A percentile compares a stretch with the other conserved stretches of the same genome.
Evolutionary conservation across 2,797 vertebrate genomes (phyloP).

Genomic region (Catostomus latipinnis): DNA sequence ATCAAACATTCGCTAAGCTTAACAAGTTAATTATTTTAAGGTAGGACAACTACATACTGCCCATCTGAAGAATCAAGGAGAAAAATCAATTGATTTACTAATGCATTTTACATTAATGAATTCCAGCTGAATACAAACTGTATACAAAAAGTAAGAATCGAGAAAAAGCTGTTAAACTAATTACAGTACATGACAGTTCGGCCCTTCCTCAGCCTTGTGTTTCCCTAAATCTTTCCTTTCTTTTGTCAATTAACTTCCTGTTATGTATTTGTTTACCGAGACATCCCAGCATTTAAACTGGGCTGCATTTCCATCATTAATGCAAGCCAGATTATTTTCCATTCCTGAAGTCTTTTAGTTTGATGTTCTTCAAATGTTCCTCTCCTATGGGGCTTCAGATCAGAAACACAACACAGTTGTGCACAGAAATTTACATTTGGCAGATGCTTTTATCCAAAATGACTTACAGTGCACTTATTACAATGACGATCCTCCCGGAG

Average conservation of each 20-base stretch:
- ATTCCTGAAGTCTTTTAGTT: conserved; percentile 26
- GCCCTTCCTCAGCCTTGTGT: conserved; percentile 2
- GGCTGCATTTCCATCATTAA: conserved; percentile 49
- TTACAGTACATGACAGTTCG: conserved; percentile 40
- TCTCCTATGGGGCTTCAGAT: conserved; percentile 24
- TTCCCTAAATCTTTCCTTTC: conserved; percentile 45
- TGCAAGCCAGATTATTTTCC: conserved; percentile 45
- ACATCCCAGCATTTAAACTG: conserved; percentile 49
- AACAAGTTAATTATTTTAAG: neutral
- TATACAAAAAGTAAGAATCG: neutral
- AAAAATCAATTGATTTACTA: too few species aligned
- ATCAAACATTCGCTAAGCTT: neutral
- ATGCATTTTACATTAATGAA: neutral
- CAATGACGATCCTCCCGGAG: too few species aligned
- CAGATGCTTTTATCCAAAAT: too few species aligned
- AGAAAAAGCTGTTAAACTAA: conserved; percentile 65
- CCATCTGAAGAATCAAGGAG: too few species aligned
- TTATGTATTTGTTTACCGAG: conserved; percentile 56
- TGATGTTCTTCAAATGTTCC: conserved; percentile 31
- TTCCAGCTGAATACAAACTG: conserved; percentile 8
- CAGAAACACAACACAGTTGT: neutral
- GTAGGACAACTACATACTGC: too few species aligned
- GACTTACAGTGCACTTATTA: too few species aligned
- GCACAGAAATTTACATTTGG: neutral
- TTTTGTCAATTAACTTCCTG: conserved; percentile 70